Percentiles rank a stretch among this genome's conserved stretches.
Evolutionary conservation across 2,888 invertebrate species (phyloP).

Genomic region (Watsonalla cultraria): DNA sequence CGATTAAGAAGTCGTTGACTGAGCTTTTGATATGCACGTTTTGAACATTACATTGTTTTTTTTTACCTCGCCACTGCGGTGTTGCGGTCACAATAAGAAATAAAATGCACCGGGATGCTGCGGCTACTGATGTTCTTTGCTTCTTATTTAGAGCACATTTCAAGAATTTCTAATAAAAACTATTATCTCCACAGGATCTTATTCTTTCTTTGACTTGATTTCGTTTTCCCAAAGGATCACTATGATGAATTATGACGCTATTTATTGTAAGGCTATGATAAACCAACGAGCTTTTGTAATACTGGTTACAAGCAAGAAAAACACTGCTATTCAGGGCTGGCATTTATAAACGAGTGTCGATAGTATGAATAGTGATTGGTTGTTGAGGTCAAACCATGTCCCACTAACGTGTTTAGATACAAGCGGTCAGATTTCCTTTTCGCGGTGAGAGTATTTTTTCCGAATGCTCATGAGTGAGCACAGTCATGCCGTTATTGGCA

Average conservation of each 20-base stretch:
- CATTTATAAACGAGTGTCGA: constrained; percentile 31
- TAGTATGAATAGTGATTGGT: constrained; percentile 13
- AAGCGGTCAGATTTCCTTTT: constrained; percentile 55
- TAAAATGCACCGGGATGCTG: constrained; percentile 9
- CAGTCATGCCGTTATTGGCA: constrained; percentile 58
- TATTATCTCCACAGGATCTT: no score
- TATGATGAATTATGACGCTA: no score
- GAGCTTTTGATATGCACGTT: constrained; percentile 2
- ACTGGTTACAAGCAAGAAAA: no score
- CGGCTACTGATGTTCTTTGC: constrained; percentile 4
- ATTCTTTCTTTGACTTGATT: no score
- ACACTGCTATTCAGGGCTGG: constrained; percentile 9
- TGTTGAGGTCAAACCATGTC: constrained; percentile 51
- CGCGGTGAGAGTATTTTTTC: constrained; percentile 59
- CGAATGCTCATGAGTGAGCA: constrained; percentile 50
- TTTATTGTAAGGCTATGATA: no score
- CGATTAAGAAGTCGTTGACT: constrained; percentile 1
- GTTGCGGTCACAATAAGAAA: constrained; percentile 10
- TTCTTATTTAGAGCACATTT: constrained; percentile 1
- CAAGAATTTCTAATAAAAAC: no score
- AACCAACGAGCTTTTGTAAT: no score
- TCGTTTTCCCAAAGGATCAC: no score
- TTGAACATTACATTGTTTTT: constrained; percentile 1
- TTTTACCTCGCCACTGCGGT: not conserved
- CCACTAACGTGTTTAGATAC: constrained; percentile 43